Percentiles rank a stretch among this genome's conserved stretches.
Evolutionary conservation across 2,113 vertebrate genomes (phyloP).

Genomic region (Oreotragus oreotragus): DNA sequence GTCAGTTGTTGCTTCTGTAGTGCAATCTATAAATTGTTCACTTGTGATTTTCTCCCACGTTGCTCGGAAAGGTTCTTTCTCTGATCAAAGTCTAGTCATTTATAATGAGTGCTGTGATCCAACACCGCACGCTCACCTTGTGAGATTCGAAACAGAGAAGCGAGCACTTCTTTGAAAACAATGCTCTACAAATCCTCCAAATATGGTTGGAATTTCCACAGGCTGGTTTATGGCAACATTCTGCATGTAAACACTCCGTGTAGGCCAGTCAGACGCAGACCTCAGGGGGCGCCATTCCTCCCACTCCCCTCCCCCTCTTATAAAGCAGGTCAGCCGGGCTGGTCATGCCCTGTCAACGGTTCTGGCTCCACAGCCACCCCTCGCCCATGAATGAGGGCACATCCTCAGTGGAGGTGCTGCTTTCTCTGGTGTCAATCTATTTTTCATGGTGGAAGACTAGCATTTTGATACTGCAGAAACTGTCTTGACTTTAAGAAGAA

Average conservation of each 20-base stretch:
- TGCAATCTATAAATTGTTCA: background rate
- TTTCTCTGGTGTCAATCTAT: background rate
- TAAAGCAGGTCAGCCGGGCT: background rate
- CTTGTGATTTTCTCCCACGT: background rate
- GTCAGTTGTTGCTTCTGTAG: background rate
- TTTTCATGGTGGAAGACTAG: conserved; percentile 40
- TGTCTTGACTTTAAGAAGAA: conserved; percentile 33
- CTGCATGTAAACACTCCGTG: background rate
- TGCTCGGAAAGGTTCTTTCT: background rate
- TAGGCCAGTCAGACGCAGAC: background rate
- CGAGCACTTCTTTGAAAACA: background rate
- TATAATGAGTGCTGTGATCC: background rate
- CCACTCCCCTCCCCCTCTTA: background rate
- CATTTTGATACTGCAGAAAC: conserved; percentile 29
- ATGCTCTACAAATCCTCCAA: background rate
- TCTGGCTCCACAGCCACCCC: background rate
- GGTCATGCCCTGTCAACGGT: background rate
- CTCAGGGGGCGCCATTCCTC: background rate
- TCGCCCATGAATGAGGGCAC: background rate
- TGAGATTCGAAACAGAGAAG: background rate
- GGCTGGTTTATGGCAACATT: background rate
- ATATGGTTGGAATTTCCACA: too few relatives aligned
- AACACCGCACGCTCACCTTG: background rate
- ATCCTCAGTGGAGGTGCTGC: background rate
- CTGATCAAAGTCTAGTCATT: background rate